Evolutionary conservation across 2,888 invertebrate species (phyloP), one percentile per base, ranked within the genome.

Genomic region (Lagria hirta): DNA sequence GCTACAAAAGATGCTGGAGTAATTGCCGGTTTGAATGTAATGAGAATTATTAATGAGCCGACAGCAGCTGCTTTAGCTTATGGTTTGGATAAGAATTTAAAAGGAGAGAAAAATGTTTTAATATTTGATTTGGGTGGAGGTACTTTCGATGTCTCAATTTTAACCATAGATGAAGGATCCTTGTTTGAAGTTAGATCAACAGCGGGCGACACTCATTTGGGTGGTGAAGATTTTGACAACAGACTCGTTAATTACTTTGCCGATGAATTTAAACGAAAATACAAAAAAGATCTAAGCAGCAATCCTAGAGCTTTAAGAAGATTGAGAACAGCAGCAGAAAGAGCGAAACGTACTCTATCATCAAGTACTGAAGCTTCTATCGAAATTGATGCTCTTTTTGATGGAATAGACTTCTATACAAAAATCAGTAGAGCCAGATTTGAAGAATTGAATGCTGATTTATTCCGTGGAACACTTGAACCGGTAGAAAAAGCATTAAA

Each of bases 11-110:
- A 89, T 66, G 88, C 88, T 10, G 88, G 88, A 1, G 76, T 74
- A 13, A 82, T 83, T 57, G 81, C 62, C n/a, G 83, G 83, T 4
- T 69, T 89, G 28, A 88, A 88, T 65, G 86, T 90, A 3, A 71
- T 89, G 12, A 76, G 88, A 43, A 88, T 90, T 58, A 85, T 87
- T 60, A 86, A 87, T 67, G 88, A 88, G 64, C 88, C 88, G 2
- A 88, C 87, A 4, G 84, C 83, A 2, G 87, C 85, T 4, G 84
- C 84, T 1, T 74, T 85, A 35, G 84, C 84, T 3, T 84, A 87
- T 62, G 86, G 87, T 2, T 73, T 81, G 15, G 81, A 81, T 59
- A 81, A 81, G 58, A 78, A 86, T 74, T 68, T 82, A 65, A 74
- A 75, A 54, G 81, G 80, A 3, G 80, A 81, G 61, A 73, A 77